Conservation (phyloP, 2,797 vertebrate species). For the Platyrinchus mystaceus region DNA sequence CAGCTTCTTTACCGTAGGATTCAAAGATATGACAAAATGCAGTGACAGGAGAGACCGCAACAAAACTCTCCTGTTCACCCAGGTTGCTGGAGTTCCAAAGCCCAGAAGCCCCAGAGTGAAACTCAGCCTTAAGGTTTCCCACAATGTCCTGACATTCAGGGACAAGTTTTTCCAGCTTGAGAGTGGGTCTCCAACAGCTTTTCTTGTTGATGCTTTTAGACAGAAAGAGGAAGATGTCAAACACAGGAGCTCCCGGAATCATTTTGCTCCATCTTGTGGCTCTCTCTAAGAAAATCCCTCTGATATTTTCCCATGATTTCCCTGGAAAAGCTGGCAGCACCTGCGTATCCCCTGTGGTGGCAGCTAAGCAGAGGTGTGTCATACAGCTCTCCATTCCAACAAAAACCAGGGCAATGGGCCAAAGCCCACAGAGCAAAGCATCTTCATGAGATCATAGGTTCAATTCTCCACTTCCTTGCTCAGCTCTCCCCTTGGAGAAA, state of each 20-base stretch:
- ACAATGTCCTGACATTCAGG: rapidly evolving
- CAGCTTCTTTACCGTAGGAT: neutral
- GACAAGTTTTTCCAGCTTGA: neutral
- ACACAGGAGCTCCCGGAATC: neutral
- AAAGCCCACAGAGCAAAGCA: neutral
- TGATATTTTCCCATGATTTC: neutral
- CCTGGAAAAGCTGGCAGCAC: neutral
- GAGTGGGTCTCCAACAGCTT: neutral
- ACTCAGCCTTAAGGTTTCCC: rapidly evolving
- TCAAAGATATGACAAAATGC: neutral
- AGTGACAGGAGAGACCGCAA: rapidly evolving
- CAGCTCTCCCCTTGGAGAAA: neutral
- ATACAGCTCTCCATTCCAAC: neutral
- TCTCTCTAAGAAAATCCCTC: neutral
- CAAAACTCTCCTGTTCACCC: neutral
- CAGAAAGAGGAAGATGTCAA: neutral
- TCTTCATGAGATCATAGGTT: neutral
- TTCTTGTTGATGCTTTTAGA: neutral
- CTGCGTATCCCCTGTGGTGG: rapidly evolving
- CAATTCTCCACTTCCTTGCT: neutral
- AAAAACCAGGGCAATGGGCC: rapidly evolving
- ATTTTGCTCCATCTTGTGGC: conserved; percentile 37
- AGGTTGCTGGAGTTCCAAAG: neutral
- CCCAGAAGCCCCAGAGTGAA: neutral
- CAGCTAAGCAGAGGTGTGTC: neutral